Evolutionary conservation across 1,140 invertebrate genomes (phyloP).

Genomic region (Adelges cooleyi): DNA sequence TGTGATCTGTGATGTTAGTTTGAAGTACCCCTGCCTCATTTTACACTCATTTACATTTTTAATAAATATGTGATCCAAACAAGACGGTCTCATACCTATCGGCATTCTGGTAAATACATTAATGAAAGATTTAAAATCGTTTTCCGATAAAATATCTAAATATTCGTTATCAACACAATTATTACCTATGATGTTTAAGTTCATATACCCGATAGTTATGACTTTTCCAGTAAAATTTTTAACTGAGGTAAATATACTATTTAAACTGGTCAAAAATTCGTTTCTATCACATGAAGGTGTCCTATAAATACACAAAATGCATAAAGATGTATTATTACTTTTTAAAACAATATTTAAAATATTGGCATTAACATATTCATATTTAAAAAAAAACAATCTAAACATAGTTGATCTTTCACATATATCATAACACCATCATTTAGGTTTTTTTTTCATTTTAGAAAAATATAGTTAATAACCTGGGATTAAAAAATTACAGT

Average conservation of each 20-base stretch:
- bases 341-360: not conserved
- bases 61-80: too few species aligned
- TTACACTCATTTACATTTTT: too few species aligned
- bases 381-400: not conserved
- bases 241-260: not conserved
- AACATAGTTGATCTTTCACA: not conserved
- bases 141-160: too few species aligned
- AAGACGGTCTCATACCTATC: too few species aligned
- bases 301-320: not conserved
- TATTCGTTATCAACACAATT: too few species aligned
- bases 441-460: not conserved
- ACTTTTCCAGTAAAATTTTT: too few species aligned
- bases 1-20: too few species aligned
- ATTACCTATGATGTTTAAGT: too few species aligned
- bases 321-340: not conserved
- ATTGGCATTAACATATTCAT: not conserved
- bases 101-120: too few species aligned
- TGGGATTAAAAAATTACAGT: not conserved
- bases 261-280: not conserved
- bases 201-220: too few species aligned
- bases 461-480: not conserved
- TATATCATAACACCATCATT: not conserved
- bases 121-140: too few species aligned
- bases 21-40: too few species aligned
- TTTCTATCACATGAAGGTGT: not conserved